Evolutionary conservation across 2,888 invertebrate species (phyloP), one percentile per base, ranked within the genome.

Genomic region (Erannis defoliaria): DNA sequence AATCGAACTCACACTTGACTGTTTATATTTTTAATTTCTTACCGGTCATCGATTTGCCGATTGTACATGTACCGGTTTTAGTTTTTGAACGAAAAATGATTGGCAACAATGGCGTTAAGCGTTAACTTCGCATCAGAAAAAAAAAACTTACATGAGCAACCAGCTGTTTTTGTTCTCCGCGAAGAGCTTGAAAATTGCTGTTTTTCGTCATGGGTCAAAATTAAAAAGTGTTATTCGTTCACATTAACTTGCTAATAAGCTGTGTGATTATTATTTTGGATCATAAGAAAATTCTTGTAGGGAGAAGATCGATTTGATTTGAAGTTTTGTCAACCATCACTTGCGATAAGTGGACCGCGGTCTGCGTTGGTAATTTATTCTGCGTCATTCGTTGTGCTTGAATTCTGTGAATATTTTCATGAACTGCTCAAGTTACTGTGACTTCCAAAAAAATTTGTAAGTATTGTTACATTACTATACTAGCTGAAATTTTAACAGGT

Each of bases 91-190:
- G 76, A 66, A 71, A 70, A 68, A 42, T 12, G 3, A 40, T 8
- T 33, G 18, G 40, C 23, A 18, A 48, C 16, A 37, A 58, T 68
- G 51, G 51, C 51, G 51, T 12, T 40, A 19, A 35, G 51, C 51
- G 51, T 12, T 40, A 19, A 35, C 49, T 49, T 35, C 23, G 18
- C 49, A 21, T 35, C 50, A 46, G 68, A 78, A 78, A 78, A 79
- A 81, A 85, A 85, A 87, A 81, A 84, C 75, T 37, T 64, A 78
- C 71, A 77, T 84, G 84, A 83, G 76, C 79, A 79, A 84, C 89
- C 92, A 92, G 92, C 92, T 92, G 92, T 92, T 92, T 91, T 89
- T 84, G 77, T 80, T 83, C 83, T 84, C 76, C 73, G 82, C 79
- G 71, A 69, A 84, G 82, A 78, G 82, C 85, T 86, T 82, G 77